These are phyloP conservation scores for Mormyrops attenuatus DNA, from an alignment of 2,797 vertebrate species.

Conservation along the genomic window DNA sequence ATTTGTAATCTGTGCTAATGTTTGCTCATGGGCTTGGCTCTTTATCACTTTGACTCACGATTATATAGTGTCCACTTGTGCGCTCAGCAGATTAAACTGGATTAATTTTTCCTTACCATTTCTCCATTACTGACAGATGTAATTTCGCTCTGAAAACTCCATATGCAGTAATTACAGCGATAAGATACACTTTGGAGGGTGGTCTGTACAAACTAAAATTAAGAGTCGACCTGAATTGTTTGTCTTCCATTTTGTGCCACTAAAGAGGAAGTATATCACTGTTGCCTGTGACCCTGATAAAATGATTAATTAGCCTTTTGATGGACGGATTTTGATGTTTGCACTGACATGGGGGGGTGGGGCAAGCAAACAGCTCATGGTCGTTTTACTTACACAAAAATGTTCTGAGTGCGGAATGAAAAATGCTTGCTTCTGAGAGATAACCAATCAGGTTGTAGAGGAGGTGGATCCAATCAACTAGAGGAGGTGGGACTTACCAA, in stretches of 20 bases:
- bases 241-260: neutral
- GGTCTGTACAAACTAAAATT: neutral
- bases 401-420: neutral
- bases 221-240: conserved; percentile 1
- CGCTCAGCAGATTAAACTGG: neutral
- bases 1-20: neutral
- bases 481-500: neutral
- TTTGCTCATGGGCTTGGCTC: neutral
- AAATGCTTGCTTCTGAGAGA: neutral
- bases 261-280: neutral
- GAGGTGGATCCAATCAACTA: neutral
- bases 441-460: neutral
- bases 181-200: conserved; percentile 15
- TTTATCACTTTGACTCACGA: conserved; percentile 9
- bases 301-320: conserved; percentile 1
- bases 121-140: neutral
- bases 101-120: neutral
- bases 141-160: neutral
- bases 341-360: neutral
- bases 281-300: neutral
- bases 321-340: neutral
- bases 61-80: neutral
- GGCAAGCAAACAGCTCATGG: neutral
- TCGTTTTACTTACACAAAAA: neutral
- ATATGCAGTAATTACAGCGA: neutral